These are phyloP conservation scores for Rhagium mordax DNA, from an alignment of 2,888 invertebrate species.

Conservation along the genomic window DNA sequence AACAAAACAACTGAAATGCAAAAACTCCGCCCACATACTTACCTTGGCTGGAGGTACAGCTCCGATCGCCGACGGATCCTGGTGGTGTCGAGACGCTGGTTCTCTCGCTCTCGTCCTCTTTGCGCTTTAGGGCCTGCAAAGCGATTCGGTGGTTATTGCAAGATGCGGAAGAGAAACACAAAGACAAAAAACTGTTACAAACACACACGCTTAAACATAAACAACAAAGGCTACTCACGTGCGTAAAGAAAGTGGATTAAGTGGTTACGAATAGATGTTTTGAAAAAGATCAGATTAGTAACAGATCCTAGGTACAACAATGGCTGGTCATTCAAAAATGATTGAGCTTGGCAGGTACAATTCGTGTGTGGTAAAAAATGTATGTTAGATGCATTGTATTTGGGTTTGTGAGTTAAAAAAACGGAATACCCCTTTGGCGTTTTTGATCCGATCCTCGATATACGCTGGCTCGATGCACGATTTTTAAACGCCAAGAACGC, in stretches of 20 bases:
- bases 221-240: neutral
- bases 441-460: too few species aligned
- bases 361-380: neutral
- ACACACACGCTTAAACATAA: neutral
- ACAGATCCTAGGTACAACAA: neutral
- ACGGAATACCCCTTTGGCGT: too few species aligned
- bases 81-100: slow-evolving; percentile 70
- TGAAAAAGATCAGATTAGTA: neutral
- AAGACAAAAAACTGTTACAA: neutral
- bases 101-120: slow-evolving; percentile 68
- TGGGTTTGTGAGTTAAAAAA: too few species aligned
- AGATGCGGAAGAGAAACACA: slow-evolving; percentile 31
- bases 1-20: slow-evolving; percentile 19
- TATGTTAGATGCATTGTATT: neutral
- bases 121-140: slow-evolving; percentile 70
- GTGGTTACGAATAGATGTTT: neutral
- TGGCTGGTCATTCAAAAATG: neutral
- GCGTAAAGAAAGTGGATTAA: neutral
- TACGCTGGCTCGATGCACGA: too few species aligned
- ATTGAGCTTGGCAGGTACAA: neutral
- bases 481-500: too few species aligned
- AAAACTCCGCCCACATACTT: slow-evolving; percentile 52
- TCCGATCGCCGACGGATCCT: slow-evolving; percentile 68
- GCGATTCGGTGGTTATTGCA: slow-evolving; percentile 9
- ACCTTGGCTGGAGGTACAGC: slow-evolving; percentile 70